phyloP scores from a whole-genome alignment of 2,888 invertebrate species.

The Prenolepis imparis region DNA sequence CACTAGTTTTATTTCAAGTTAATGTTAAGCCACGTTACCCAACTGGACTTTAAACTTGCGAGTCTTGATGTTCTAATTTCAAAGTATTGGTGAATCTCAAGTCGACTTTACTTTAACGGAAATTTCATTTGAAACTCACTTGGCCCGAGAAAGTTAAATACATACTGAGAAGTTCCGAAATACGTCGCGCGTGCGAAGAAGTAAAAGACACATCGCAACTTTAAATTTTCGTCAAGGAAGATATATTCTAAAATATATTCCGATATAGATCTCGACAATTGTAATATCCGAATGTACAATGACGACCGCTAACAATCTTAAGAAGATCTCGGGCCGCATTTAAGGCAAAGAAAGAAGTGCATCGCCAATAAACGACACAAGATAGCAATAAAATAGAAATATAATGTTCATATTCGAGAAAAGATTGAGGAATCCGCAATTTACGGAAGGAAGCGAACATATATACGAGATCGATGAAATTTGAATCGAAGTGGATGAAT shows the following conservation, averaged over 20 bases:
- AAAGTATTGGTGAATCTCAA: slow-evolving; percentile 18
- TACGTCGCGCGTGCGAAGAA: slow-evolving; percentile 1
- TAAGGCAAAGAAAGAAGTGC: neutral
- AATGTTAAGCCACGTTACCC: neutral
- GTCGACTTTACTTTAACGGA: slow-evolving; percentile 22
- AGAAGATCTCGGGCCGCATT: neutral
- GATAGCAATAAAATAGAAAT: neutral
- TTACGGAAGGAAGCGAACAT: slow-evolving; percentile 5
- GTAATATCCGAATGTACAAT: neutral
- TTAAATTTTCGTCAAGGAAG: slow-evolving; percentile 20
- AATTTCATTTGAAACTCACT: slow-evolving; percentile 39
- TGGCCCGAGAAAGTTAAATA: slow-evolving; percentile 23
- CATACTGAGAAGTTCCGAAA: slow-evolving; percentile 17
- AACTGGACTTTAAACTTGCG: neutral
- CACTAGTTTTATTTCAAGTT: neutral
- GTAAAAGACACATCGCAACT: neutral
- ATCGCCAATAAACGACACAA: neutral
- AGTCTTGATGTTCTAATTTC: slow-evolving; percentile 23
- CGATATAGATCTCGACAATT: neutral
- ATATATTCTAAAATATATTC: slow-evolving; percentile 19
- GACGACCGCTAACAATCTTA: neutral
- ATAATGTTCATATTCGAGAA: neutral
- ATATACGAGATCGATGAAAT: slow-evolving; percentile 35
- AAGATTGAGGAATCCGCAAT: slow-evolving; percentile 1
- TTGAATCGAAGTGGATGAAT: slow-evolving; percentile 45